Percentiles rank a stretch among this genome's conserved stretches.
phyloP scores from a whole-genome alignment of 2,113 vertebrate genomes.

The Delphinus delphis region DNA sequence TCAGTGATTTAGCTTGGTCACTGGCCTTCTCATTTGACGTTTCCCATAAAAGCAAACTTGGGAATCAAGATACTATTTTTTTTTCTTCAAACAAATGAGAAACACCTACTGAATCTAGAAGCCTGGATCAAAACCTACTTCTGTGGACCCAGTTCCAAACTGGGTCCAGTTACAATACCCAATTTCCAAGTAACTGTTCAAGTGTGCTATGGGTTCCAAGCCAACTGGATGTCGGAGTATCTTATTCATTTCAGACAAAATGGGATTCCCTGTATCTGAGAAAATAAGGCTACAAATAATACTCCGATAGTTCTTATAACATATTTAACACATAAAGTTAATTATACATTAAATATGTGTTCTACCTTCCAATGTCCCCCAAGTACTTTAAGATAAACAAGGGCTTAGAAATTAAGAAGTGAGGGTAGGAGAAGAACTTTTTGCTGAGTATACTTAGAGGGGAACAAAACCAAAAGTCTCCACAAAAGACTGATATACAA shows the following conservation, averaged over 20 bases:
- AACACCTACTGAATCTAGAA: neutral
- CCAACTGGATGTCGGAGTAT: neutral
- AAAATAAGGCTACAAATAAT: conserved; percentile 26
- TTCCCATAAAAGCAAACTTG: neutral
- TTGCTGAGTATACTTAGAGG: neutral
- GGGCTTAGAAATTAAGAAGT: neutral
- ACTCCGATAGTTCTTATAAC: neutral
- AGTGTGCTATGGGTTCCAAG: neutral
- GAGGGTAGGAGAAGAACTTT: neutral
- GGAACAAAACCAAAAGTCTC: neutral
- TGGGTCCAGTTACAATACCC: neutral
- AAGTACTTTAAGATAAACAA: conserved; percentile 36
- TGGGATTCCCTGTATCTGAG: neutral
- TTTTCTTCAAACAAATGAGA: neutral
- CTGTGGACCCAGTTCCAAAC: neutral
- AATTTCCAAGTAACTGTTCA: neutral
- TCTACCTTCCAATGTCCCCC: neutral
- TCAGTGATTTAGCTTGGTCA: neutral
- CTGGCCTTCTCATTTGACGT: neutral
- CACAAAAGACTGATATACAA: neutral
- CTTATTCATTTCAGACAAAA: conserved; percentile 33
- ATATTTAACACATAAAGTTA: neutral
- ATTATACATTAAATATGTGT: neutral
- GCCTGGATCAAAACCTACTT: neutral
- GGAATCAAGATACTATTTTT: neutral